phyloP scores from a whole-genome alignment of 2,113 vertebrate species.

The Grus americana region DNA sequence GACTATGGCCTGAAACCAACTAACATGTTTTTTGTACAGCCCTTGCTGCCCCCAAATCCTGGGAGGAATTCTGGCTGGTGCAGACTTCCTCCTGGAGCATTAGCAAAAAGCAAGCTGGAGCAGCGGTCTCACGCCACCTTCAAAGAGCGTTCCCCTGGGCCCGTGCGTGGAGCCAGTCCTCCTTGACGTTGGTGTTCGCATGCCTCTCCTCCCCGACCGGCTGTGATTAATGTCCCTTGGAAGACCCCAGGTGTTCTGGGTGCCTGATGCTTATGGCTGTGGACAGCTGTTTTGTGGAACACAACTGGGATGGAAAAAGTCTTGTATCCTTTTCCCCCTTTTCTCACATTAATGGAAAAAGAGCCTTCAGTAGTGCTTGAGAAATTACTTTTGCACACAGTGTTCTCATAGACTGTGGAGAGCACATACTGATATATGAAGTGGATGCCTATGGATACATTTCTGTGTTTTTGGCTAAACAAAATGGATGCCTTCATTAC shows the following conservation, averaged over 20 bases:
- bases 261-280: neutral
- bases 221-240: neutral
- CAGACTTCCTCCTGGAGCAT: neutral
- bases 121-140: neutral
- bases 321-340: neutral
- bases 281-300: neutral
- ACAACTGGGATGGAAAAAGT: neutral
- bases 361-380: neutral
- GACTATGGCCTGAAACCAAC: neutral
- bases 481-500: neutral
- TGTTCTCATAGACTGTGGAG: neutral
- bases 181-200: neutral
- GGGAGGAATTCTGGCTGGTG: neutral
- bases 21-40: neutral
- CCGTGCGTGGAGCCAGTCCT: accelerated
- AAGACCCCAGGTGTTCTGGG: neutral
- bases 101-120: neutral
- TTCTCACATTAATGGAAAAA: neutral
- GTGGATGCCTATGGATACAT: neutral
- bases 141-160: neutral
- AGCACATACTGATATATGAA: neutral
- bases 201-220: accelerated
- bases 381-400: neutral
- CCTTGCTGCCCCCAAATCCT: neutral
- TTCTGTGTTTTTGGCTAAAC: neutral